Evolutionary conservation across 2,797 vertebrate genomes (phyloP), one percentile per base, ranked within the genome.

Genomic region (Enteromius unitaeniatus): DNA sequence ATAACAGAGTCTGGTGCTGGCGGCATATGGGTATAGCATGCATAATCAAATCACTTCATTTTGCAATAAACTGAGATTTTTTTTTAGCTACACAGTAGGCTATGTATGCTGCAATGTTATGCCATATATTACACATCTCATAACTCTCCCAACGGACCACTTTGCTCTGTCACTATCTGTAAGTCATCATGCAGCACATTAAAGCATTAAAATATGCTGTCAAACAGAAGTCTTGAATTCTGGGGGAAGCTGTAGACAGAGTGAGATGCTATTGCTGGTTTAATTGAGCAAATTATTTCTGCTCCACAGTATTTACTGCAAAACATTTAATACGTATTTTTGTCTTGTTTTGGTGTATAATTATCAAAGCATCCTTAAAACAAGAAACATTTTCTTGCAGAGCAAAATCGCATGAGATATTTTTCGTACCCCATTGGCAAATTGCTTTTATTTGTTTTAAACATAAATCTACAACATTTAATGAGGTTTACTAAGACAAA

Each of bases 131-230:
- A 49, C 40, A 73, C 42, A 49, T 49, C 28, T 53, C 28, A 81
- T 62, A 31, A 34, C 14, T 21, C 68, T 72, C 40, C 68, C 19
- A 31, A 15, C 47, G 68, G 26, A 62, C 37, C 68, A 72, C 68
- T 81, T 73, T 81, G 68, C 40, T 81, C 68, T 34, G 53, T 81
- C 26, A 73, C 6, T 73, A 17, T 73, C 37, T 73, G 79, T 13
- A 81, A 81, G 40, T 34, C 53, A 72, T 70, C 51, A 81, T n/a
- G 10, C 40, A 73, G 53, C 67, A 81, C 53, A 72, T 62, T 62
- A 78, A 62, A 78, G 45, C 77, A 78, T 65, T 65, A 62, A 81
- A 81, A 62, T 73, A 81, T 34, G 40, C 53, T 73, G 37, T 70
- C 79, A 72, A 81, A 81, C 37, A 15, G 6, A 70, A 58, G 62